Percentiles rank a stretch among this genome's conserved stretches.
Evolutionary conservation across 2,797 vertebrate species (phyloP).

Genomic region (Melanotaenia pygmaea): DNA sequence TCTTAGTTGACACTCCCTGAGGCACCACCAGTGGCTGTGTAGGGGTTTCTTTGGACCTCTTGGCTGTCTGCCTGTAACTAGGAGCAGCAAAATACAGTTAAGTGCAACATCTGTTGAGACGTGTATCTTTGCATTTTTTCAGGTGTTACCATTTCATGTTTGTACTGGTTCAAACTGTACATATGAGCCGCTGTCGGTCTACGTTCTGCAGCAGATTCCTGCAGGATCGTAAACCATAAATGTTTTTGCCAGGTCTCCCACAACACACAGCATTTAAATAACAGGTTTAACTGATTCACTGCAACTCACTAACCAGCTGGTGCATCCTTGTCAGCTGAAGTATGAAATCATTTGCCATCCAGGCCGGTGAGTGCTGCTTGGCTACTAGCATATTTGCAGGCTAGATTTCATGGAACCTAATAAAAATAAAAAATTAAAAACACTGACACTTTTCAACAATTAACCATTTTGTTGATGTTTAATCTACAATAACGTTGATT

Average conservation of each 20-base stretch:
- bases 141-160: background rate
- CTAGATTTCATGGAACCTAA: background rate
- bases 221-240: background rate
- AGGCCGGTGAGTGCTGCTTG: background rate
- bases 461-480: no score
- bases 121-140: slow-evolving; percentile 14
- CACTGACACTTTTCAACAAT: no score
- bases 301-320: background rate
- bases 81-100: background rate
- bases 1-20: slow-evolving; percentile 27
- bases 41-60: background rate
- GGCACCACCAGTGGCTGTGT: slow-evolving; percentile 25
- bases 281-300: background rate
- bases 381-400: background rate
- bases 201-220: background rate
- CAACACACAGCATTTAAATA: background rate
- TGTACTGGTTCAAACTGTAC: background rate
- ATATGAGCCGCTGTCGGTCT: background rate
- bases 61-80: slow-evolving; percentile 13
- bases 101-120: slow-evolving; percentile 26
- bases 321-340: slow-evolving; percentile 12
- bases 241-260: background rate
- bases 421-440: background rate
- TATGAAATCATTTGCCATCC: background rate
- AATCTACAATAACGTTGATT: no score